Conservation (phyloP, 2,888 invertebrate species). For the Marasmarcha lunaedactyla region DNA sequence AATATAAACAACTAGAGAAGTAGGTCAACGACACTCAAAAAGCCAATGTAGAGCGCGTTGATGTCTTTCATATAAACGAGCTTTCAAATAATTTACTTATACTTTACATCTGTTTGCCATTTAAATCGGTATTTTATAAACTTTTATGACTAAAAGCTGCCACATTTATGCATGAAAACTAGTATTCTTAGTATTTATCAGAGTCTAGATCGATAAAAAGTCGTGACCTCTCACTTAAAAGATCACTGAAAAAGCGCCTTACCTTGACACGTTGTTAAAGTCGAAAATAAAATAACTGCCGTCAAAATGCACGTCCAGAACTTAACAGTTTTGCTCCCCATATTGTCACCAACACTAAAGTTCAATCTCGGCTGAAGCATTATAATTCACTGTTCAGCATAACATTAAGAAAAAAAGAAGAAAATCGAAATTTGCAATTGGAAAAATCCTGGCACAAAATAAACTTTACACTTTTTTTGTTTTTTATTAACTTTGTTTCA, state of each 20-base stretch:
- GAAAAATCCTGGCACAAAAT: background rate
- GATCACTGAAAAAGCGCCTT: slow-evolving; percentile 23
- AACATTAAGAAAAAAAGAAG: slow-evolving; percentile 15
- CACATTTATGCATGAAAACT: too few relatives aligned
- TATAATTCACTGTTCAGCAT: slow-evolving; percentile 34
- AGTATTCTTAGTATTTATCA: too few relatives aligned
- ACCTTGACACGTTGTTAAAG: slow-evolving; percentile 57
- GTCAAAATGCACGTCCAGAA: slow-evolving; percentile 25
- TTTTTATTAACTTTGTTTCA: slow-evolving; percentile 2
- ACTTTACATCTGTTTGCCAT: too few relatives aligned
- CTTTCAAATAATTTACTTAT: slow-evolving; percentile 4
- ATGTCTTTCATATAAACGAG: slow-evolving; percentile 28
- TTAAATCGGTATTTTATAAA: too few relatives aligned
- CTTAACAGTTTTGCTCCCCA: slow-evolving; percentile 25
- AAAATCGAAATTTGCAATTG: background rate
- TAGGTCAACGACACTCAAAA: too few relatives aligned
- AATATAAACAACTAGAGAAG: too few relatives aligned
- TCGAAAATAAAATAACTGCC: slow-evolving; percentile 27
- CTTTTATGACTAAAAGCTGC: too few relatives aligned
- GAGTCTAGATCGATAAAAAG: too few relatives aligned
- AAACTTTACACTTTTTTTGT: background rate
- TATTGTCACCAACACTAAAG: slow-evolving; percentile 33
- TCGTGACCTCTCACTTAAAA: too few relatives aligned
- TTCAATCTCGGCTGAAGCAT: slow-evolving; percentile 59
- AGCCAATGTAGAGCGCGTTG: slow-evolving; percentile 23